These are phyloP conservation scores for Luscinia megarhynchos DNA, from an alignment of 2,797 vertebrate genomes.

Conservation along the genomic window DNA sequence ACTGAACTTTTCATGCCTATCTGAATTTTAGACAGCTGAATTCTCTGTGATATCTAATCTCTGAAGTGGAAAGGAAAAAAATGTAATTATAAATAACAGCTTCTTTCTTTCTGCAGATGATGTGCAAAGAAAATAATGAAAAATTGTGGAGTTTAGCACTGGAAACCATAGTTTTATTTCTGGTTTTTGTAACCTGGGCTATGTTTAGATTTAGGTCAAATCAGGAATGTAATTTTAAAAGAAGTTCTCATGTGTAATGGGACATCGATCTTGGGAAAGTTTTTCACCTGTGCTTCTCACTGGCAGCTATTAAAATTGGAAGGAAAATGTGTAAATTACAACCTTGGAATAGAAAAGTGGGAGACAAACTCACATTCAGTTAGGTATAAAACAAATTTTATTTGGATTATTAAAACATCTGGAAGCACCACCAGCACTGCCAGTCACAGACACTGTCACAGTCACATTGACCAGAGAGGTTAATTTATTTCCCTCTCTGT, in stretches of 20 bases:
- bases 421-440: background rate
- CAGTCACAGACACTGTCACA: no score
- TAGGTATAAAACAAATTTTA: background rate
- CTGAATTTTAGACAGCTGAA: background rate
- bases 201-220: background rate
- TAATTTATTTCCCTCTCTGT: background rate
- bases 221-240: background rate
- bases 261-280: background rate
- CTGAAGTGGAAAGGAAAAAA: background rate
- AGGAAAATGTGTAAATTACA: background rate
- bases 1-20: background rate
- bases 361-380: background rate
- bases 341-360: background rate
- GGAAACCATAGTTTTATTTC: background rate
- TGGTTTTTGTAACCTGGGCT: background rate
- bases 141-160: background rate
- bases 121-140: background rate
- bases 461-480: fast-evolving
- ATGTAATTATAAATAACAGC: background rate
- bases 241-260: background rate
- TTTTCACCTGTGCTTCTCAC: background rate
- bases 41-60: background rate
- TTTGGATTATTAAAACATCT: background rate
- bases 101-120: background rate
- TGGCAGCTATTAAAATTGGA: background rate